These are phyloP conservation scores for Oscheius onirici DNA, from an alignment of 2,888 invertebrate genomes.

Conservation along the genomic window DNA sequence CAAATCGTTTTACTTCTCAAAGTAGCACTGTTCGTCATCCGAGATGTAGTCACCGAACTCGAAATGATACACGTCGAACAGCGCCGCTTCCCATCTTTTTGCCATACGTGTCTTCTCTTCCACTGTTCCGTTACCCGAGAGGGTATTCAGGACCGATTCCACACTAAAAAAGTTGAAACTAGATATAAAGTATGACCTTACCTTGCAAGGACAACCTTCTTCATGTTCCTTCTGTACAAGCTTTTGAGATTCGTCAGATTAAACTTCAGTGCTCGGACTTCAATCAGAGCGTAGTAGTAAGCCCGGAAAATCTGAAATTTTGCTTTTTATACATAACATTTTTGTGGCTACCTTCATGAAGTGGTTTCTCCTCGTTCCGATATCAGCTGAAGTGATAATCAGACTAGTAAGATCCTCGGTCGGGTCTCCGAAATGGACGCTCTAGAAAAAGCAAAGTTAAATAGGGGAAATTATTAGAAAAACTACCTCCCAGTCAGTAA, in stretches of 20 bases:
- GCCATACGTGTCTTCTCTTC: conserved; percentile 29
- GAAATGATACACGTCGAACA: conserved; percentile 49
- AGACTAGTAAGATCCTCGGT: conserved; percentile 47
- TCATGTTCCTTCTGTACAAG: conserved; percentile 40
- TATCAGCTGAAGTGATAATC: conserved; percentile 43
- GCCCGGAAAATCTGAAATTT: conserved; percentile 49
- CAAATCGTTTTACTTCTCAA: conserved; percentile 18
- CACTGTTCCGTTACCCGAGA: conserved; percentile 12
- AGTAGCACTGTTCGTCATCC: conserved; percentile 49
- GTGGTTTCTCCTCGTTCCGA: conserved; percentile 39
- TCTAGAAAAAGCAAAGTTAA: conserved; percentile 41
- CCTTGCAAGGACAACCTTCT: conserved; percentile 46
- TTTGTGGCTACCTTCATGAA: conserved; percentile 38
- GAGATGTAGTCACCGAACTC: conserved; percentile 49
- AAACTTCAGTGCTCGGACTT: conserved; percentile 48
- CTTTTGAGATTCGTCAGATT: conserved; percentile 48
- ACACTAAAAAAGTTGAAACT: conserved; percentile 38
- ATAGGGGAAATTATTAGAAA: too few species aligned
- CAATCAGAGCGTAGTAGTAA: conserved; percentile 58
- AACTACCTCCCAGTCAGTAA: conserved; percentile 52
- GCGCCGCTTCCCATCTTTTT: conserved; percentile 46
- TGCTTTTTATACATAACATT: neutral
- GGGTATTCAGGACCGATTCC: conserved; percentile 36
- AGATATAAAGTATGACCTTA: conserved; percentile 13
- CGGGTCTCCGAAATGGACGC: conserved; percentile 51